phyloP scores from a whole-genome alignment of 2,113 vertebrate species.

The Myocastor coypus region DNA sequence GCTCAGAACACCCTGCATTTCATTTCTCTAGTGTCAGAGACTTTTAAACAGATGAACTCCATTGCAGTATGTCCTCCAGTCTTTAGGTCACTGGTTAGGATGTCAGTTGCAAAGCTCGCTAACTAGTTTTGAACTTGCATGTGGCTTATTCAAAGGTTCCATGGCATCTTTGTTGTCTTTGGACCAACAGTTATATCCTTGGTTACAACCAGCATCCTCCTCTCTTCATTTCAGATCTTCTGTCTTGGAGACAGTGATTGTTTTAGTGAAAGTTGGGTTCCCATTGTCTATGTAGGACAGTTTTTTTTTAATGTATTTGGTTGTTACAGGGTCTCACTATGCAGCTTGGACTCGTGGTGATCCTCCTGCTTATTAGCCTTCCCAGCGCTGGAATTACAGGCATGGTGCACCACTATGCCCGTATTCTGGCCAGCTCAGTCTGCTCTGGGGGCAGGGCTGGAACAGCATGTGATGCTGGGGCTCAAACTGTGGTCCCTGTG shows the following conservation, averaged over 20 bases:
- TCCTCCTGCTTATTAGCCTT: too few species aligned
- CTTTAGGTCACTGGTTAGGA: background rate
- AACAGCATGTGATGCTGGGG: too few species aligned
- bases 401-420: too few species aligned
- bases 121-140: background rate
- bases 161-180: fast-evolving
- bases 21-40: background rate
- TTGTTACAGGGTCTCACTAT: too few species aligned
- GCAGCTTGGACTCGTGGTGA: too few species aligned
- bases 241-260: background rate
- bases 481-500: too few species aligned
- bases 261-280: background rate
- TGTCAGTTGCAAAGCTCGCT: background rate
- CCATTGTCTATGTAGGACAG: background rate
- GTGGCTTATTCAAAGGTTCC: background rate
- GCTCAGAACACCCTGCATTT: background rate
- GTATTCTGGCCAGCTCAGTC: too few species aligned
- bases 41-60: background rate
- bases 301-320: background rate
- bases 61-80: background rate
- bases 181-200: background rate
- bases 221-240: background rate
- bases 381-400: too few species aligned
- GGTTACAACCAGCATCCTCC: background rate
- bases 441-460: too few species aligned